Evolutionary conservation across 2,797 vertebrate species (phyloP).

Genomic region (Xiphophorus birchmanni): DNA sequence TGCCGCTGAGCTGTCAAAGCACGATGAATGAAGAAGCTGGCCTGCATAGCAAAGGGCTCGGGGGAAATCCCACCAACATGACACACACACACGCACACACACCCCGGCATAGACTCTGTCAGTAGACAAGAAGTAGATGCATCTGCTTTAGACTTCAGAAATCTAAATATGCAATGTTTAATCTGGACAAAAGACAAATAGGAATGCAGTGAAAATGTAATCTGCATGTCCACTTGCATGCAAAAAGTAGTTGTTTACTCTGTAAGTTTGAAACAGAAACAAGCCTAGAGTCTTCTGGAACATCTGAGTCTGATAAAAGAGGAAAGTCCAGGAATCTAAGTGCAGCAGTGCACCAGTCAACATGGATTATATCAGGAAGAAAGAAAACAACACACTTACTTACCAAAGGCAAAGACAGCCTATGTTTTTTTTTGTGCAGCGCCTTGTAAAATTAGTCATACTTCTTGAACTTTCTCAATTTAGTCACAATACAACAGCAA

Average conservation of each 20-base stretch:
- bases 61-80: conserved; percentile 74
- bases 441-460: not conserved
- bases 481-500: not conserved
- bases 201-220: conserved; percentile 6
- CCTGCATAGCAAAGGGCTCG: conserved; percentile 75
- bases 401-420: not conserved
- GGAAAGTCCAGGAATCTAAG: conserved; percentile 56
- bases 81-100: conserved; percentile 35
- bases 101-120: not conserved
- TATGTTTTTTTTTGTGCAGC: not conserved
- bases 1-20: conserved; percentile 74
- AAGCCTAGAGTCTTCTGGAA: conserved; percentile 26
- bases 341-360: conserved; percentile 33
- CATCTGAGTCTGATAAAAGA: conserved; percentile 61
- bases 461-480: not conserved
- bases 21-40: conserved; percentile 79
- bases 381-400: not conserved
- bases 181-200: conserved; percentile 26
- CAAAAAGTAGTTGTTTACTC: not conserved
- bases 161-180: conserved; percentile 31
- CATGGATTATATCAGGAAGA: conserved; percentile 8
- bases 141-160: conserved; percentile 31
- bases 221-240: not conserved
- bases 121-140: conserved; percentile 23
- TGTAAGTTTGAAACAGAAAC: conserved; percentile 38